These are phyloP conservation scores for Leptinotarsa juncta DNA, from an alignment of 2,888 invertebrate genomes.

Conservation along the genomic window DNA sequence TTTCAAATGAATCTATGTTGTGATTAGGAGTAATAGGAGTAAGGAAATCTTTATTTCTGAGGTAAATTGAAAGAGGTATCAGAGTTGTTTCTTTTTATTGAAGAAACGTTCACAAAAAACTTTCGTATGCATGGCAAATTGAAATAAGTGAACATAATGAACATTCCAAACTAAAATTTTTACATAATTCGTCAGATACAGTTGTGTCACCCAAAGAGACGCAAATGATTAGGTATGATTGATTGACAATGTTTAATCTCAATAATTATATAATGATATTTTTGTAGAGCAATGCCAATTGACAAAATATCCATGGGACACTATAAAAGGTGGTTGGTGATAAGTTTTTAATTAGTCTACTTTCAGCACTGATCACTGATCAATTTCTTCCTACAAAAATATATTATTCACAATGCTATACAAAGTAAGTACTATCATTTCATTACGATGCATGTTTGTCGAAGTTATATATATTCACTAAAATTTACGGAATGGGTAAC, in stretches of 20 bases:
- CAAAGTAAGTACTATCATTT: not conserved
- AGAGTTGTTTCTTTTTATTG: too few species aligned
- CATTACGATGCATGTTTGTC: too few species aligned
- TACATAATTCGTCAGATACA: not conserved
- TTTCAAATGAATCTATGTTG: too few species aligned
- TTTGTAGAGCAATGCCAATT: slow-evolving; percentile 25
- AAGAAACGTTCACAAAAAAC: too few species aligned
- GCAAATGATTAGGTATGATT: not conserved
- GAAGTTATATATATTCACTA: too few species aligned
- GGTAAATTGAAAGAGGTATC: too few species aligned
- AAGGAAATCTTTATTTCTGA: too few species aligned
- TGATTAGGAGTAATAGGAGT: too few species aligned
- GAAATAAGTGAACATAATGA: not conserved
- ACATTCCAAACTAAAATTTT: not conserved
- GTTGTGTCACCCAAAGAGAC: not conserved
- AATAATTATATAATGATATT: slow-evolving; percentile 1
- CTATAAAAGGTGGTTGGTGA: not conserved
- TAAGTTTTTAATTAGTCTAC: not conserved
- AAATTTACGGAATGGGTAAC: too few species aligned
- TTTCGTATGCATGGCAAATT: too few species aligned
- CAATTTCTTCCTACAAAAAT: not conserved
- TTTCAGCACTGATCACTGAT: not conserved
- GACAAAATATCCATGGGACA: not conserved
- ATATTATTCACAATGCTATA: not conserved
- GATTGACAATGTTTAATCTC: not conserved